Conservation (phyloP, 2,888 invertebrate genomes). For the Bhutanitis thaidina region DNA sequence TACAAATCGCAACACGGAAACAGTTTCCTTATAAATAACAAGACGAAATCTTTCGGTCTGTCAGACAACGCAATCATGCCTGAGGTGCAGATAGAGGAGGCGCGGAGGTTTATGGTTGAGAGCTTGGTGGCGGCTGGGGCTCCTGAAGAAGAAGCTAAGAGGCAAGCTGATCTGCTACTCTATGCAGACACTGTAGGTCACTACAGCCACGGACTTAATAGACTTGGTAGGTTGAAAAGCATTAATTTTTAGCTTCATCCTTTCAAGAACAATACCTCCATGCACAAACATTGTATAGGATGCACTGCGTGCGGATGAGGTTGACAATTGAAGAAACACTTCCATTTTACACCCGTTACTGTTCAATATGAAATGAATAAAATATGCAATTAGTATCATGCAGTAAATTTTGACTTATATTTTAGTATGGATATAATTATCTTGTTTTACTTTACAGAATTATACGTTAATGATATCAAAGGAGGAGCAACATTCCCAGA, state of each 20-base stretch:
- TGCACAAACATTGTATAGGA: no score
- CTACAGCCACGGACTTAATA: slow-evolving; percentile 92
- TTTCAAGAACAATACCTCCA: no score
- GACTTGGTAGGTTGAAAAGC: slow-evolving; percentile 77
- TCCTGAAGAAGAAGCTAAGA: slow-evolving; percentile 75
- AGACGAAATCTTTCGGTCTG: slow-evolving; percentile 5
- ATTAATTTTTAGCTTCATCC: not conserved
- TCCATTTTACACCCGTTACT: no score
- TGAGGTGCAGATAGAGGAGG: slow-evolving; percentile 74
- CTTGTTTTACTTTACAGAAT: slow-evolving; percentile 75
- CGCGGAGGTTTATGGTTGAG: slow-evolving; percentile 78
- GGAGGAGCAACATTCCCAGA: slow-evolving; percentile 79
- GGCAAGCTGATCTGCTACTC: slow-evolving; percentile 83
- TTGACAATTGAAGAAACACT: no score
- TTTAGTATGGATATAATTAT: no score
- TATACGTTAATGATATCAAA: slow-evolving; percentile 88
- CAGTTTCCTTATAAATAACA: slow-evolving; percentile 11
- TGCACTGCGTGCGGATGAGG: no score
- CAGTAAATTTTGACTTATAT: no score
- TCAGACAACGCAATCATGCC: slow-evolving; percentile 43
- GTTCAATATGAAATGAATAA: no score
- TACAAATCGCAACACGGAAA: slow-evolving; percentile 8
- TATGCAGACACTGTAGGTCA: slow-evolving; percentile 91
- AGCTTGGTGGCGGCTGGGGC: slow-evolving; percentile 82
- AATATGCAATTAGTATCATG: no score